Conservation (phyloP, 2,113 vertebrate species). For the Chionomys nivalis region DNA sequence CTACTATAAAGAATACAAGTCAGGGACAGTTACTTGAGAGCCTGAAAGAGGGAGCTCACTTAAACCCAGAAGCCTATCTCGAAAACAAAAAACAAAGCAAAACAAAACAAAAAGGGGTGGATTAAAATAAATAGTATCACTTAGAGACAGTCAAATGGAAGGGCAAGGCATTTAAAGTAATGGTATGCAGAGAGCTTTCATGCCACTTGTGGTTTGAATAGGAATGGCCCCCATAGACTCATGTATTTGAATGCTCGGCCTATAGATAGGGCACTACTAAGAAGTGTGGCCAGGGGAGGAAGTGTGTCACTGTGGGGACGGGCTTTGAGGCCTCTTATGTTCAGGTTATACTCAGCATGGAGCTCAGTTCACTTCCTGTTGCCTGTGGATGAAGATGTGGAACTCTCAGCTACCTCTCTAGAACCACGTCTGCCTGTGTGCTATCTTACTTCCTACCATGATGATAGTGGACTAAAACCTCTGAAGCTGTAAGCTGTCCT, state of each 20-base stretch:
- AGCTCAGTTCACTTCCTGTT: not conserved
- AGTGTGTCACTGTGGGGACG: not conserved
- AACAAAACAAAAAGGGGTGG: not conserved
- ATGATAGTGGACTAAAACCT: not conserved
- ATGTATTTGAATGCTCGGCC: not conserved
- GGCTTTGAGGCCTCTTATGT: not conserved
- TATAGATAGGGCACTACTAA: not conserved
- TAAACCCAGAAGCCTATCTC: not conserved
- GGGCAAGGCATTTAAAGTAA: not conserved
- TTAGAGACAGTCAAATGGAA: not conserved
- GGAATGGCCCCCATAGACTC: not conserved
- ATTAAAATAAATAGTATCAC: not conserved
- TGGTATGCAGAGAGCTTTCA: not conserved
- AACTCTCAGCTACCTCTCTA: not conserved
- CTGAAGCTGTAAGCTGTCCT: not conserved
- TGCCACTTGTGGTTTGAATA: not conserved
- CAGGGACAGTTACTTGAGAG: not conserved
- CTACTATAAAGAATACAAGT: not conserved
- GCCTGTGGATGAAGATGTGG: not conserved
- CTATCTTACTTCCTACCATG: not conserved
- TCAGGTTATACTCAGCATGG: not conserved
- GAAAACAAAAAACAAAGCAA: not conserved
- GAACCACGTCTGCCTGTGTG: not conserved
- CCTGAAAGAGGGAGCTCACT: not conserved
- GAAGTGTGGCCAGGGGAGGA: not conserved